These are phyloP conservation scores for Leptobrachium ailaonicum DNA, from an alignment of 2,113 vertebrate genomes.

Conservation along the genomic window DNA sequence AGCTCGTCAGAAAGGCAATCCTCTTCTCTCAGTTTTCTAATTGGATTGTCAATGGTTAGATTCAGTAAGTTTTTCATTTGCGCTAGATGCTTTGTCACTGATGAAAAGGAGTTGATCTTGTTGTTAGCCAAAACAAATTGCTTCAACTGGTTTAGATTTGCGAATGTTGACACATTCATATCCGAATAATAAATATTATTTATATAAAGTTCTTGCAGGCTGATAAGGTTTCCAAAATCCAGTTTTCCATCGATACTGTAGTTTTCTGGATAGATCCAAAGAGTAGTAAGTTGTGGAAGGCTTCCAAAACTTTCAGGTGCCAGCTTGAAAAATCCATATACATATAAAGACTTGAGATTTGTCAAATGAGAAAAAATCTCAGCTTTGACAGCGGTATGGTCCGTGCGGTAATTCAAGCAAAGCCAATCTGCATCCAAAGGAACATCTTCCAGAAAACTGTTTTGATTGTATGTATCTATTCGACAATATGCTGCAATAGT, in stretches of 20 bases:
- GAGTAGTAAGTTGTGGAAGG: constrained; percentile 25
- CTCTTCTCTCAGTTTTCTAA: not conserved
- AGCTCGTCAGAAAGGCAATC: constrained; percentile 5
- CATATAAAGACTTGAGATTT: constrained; percentile 13
- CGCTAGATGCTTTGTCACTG: constrained; percentile 3
- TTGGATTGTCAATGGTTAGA: not conserved
- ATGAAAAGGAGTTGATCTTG: not conserved
- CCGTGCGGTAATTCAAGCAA: not conserved
- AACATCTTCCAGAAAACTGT: not conserved
- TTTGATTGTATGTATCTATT: not conserved
- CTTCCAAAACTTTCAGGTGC: not conserved
- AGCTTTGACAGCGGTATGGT: not conserved
- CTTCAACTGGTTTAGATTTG: not conserved
- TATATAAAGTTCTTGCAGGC: constrained; percentile 9
- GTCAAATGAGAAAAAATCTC: constrained; percentile 1
- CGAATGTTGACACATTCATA: not conserved
- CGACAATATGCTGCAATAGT: constrained; percentile 6
- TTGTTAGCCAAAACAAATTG: not conserved
- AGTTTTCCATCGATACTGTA: not conserved
- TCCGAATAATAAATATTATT: not conserved
- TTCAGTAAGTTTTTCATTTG: constrained; percentile 1
- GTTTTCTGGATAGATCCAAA: not conserved
- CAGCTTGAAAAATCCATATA: not conserved
- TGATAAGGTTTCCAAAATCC: not conserved
- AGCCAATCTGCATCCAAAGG: constrained; percentile 20